A percentile compares a stretch with the other conserved stretches of the same genome.
Conservation (phyloP, 53 echinoderm and acorn worm genomes). For the Hippasteria phrygiana region DNA sequence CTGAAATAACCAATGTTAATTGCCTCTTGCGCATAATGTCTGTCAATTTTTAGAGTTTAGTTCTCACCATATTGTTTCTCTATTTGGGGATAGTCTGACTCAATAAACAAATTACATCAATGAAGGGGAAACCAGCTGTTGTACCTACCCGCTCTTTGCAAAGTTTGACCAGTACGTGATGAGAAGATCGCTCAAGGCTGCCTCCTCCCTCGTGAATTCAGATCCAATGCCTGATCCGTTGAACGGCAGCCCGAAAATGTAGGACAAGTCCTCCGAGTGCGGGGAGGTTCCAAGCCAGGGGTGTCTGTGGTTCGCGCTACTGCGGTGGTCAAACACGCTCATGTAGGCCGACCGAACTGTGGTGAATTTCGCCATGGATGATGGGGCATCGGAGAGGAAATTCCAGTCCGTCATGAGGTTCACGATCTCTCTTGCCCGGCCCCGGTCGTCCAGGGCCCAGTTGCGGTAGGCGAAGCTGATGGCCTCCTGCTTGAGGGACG, state of each 20-base stretch:
- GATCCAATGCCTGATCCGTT: conserved; percentile 14
- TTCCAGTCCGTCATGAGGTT: conserved; percentile 44
- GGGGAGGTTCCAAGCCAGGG: conserved; percentile 28
- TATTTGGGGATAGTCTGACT: background rate
- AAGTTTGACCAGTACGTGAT: conserved; percentile 96
- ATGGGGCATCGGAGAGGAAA: conserved; percentile 3
- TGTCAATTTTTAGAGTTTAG: too few species aligned
- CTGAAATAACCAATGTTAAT: too few species aligned
- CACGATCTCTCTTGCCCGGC: conserved; percentile 3
- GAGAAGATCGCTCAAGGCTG: conserved; percentile 67
- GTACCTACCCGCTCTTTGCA: conserved; percentile 90
- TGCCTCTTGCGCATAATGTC: too few species aligned
- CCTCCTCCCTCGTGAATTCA: conserved; percentile 57
- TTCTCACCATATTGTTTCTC: too few species aligned
- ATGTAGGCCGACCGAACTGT: conserved; percentile 1
- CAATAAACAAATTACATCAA: background rate
- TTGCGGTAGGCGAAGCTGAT: conserved; percentile 21
- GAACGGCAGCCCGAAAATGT: conserved; percentile 8
- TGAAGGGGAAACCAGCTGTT: background rate
- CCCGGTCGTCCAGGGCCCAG: conserved; percentile 10
- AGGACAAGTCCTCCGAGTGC: conserved; percentile 73
- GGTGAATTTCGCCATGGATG: background rate
- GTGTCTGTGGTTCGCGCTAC: background rate
- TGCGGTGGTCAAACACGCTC: conserved; percentile 59
- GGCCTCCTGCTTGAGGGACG: background rate